Evolutionary conservation across 64 coral and sea anemone species (phyloP).

Genomic region (Pocillopora damicornis): DNA sequence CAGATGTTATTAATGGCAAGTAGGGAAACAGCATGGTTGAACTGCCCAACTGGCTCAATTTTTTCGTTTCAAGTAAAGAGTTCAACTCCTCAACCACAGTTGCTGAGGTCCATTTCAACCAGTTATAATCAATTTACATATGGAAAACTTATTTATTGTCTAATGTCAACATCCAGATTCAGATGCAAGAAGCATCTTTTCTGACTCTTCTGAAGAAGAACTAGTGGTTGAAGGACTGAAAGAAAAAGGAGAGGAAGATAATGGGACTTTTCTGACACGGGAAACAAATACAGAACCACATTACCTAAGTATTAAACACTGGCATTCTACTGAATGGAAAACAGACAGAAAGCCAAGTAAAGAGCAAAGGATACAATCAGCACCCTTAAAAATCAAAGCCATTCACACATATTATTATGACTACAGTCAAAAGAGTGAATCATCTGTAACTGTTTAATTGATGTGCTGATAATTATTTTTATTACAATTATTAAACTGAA

Average conservation of each 20-base stretch:
- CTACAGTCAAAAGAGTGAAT: slow-evolving; percentile 42
- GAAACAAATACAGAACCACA: slow-evolving; percentile 78
- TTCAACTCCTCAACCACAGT: too few relatives aligned
- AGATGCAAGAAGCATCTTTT: slow-evolving; percentile 1
- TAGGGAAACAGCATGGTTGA: too few relatives aligned
- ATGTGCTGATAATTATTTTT: too few relatives aligned
- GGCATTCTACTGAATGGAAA: slow-evolving; percentile 82
- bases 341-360: slow-evolving; percentile 57
- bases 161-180: neutral
- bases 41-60: too few relatives aligned
- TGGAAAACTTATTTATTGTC: neutral
- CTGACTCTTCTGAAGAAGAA: neutral
- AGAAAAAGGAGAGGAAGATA: neutral
- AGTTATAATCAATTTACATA: too few relatives aligned
- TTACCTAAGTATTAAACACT: slow-evolving; percentile 68
- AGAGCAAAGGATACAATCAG: slow-evolving; percentile 49
- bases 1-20: too few relatives aligned
- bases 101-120: too few relatives aligned
- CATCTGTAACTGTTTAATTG: neutral
- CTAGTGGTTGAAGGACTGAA: slow-evolving; percentile 3
- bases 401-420: slow-evolving; percentile 76
- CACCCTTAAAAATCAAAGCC: slow-evolving; percentile 63
- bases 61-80: too few relatives aligned
- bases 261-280: slow-evolving; percentile 1
- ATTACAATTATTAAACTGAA: too few relatives aligned